phyloP scores from a whole-genome alignment of 2,113 vertebrate genomes.

The Dipodomys spectabilis region DNA sequence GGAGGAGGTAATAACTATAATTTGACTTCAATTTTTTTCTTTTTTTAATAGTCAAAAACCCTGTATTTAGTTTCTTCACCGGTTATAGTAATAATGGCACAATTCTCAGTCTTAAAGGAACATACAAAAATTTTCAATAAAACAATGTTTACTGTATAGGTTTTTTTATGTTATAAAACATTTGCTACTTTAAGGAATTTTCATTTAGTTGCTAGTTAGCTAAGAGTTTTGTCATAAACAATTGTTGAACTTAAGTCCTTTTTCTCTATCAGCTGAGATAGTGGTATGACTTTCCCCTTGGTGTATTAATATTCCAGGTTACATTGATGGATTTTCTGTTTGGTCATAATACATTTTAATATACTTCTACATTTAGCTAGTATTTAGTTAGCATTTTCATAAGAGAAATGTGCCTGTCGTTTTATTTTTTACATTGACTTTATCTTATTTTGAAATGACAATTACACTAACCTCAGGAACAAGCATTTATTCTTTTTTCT shows the following conservation, averaged over 20 bases:
- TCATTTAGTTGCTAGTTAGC: not conserved
- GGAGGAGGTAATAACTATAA: not conserved
- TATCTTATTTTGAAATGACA: slow-evolving; percentile 23
- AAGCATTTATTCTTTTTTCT: slow-evolving; percentile 11
- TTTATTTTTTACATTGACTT: not conserved
- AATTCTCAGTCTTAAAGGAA: not conserved
- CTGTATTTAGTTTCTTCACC: not conserved
- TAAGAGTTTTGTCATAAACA: not conserved
- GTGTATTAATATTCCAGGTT: not conserved
- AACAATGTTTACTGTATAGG: not conserved
- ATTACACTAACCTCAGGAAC: not conserved
- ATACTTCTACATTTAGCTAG: not conserved
- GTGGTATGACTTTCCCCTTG: not conserved
- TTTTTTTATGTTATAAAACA: not conserved
- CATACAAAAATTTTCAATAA: not conserved
- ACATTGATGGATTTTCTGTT: not conserved
- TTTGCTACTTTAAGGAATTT: not conserved
- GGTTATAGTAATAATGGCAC: not conserved
- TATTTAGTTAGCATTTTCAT: not conserved
- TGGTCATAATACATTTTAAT: slow-evolving; percentile 13
- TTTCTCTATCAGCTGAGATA: not conserved
- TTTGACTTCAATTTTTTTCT: not conserved
- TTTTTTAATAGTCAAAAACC: not conserved
- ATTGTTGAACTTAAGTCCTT: not conserved
- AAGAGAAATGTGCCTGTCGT: not conserved